Base-by-base conservation (phyloP, 2,797 vertebrate species). In the Cercopithecus hamlyni region DNA sequence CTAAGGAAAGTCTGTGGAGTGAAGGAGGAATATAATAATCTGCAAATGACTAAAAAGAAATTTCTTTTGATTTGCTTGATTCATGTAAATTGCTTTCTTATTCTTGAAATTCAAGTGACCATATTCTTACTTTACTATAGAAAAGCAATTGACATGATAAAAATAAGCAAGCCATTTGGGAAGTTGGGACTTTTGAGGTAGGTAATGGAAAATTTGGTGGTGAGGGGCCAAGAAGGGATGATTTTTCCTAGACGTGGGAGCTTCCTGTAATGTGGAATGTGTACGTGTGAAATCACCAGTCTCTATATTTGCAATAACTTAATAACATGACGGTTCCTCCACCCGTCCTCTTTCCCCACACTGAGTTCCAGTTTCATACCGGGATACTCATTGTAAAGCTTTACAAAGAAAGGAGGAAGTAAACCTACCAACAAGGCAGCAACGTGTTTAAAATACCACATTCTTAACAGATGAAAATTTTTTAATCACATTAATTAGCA, bases 361-460 rank as follows among this genome's bases (percentile, higher is more conserved):
- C 89, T 26, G 93, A 92, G 93, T 97, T 98, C 98, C 94, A 96
- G 84, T 98, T 98, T 98, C 97, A 94, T 52, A 95, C 61, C 2
- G 55, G 94, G 58, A 76, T 90, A 85, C 72, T 96, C 13, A 58
- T 87, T 84, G 88, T n/a, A 82, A 82, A 95, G 72, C 19, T 50
- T 82, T 88, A 79, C 96, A 95, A 95, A 64, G 88, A 95, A 88
- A 97, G 89, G 83, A 97, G 97, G 97, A 98, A 97, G 87, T 96
- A 75, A 88, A 79, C 22, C 75, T 92, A 89, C 85, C 41, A 36
- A 80, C 0, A 20, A 67, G 88, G 87, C 33, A 55, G 90, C 48
- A 92, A 33, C 2, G 26, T 87, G 87, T 75, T 97, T 94, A 72
- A 72, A 75, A 93, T 30, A 50, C 94, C 97, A 67, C 92, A 92